Base-by-base conservation (phyloP, 92 coral and sea anemone species). In the Zoanthus gigantus region DNA sequence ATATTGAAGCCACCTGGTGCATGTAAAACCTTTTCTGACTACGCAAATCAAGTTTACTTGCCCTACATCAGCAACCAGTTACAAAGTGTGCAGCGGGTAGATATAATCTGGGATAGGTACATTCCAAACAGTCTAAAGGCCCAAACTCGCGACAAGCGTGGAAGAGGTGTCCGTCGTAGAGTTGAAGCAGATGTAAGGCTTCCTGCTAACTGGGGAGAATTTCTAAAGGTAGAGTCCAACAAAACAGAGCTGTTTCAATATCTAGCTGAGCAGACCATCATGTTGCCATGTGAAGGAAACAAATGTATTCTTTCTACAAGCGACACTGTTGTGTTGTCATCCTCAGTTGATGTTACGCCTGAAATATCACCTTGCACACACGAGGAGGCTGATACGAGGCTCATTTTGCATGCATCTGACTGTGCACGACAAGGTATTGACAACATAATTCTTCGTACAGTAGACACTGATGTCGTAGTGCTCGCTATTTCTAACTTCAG, bases 61-160 rank as follows among this genome's bases (percentile, higher is more conserved):
- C 93, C 88, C 15, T 75, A 90, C 73, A 63, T 87, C 83, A 68
- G 74, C 9, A 69, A 53, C 57, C 91, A 88, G 89, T 46, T 91
- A 46, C 88, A 91, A 44, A 77, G 72, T 72, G 83, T 61, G 72
- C 74, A 76, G 57, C 54, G 75, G 45, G 53, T 91, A 16, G 88
- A 82, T 68, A 47, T 90, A 30, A 46, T 89, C 66, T 84, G 80
- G 79, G 89, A 90, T 54, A 74, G 85, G 44, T 90, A 85, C 82
- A 50, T 85, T 47, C 63, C 66, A 3, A 66, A 90, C 83, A 85
- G 92, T 74, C 68, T 90, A 45, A 85, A 90, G 81, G 90, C 83
- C 56, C 83, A 90, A 74, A 90, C 92, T 78, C 87, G 83, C 32
- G 72, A 48, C 47, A 90, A 86, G 78, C 80, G 87, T 7, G 92